Base-by-base conservation (phyloP, 2,888 invertebrate species). In the Leucophora obtusa region DNA sequence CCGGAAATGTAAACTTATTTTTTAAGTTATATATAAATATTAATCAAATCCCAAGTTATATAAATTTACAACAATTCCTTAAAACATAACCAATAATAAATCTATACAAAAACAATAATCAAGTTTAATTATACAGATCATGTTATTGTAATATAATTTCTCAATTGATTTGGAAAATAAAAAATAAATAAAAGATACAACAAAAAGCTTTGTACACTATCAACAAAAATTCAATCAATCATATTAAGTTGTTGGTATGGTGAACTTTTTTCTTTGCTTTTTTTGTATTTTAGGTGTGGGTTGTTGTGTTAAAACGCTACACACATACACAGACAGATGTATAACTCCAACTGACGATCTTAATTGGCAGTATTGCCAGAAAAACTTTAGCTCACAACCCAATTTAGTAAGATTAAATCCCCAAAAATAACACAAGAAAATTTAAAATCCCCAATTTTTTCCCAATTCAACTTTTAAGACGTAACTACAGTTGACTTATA, bases 161-260 rank as follows among this genome's bases (percentile, higher is more conserved):
- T 59, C 66, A 68, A 75, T 70, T 70, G 70, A 51, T 50, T 70
- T 51, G 51, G 6, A 38, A 38, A 38, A 11, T 14, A n/a, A 38
- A 53, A 66, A 18, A 35, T 43, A 33, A 33, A 50, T 18, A 14
- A 14, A 15, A 33, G 35, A 65, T 3, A 59, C 15, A 56, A 56
- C 8, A 56, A 56, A 69, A 77, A 56, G 28, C 11, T 65, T 17
- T 24, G 35, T 72, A 54, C 84, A 84, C 87, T 88, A 87, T 87
- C 87, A 87, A 86, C 84, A 82, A 83, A 87, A 86, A 84, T 86
- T 86, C 87, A 87, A 87, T 87, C 88, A 88, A 87, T 87, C 87
- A 88, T 87, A 82, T 83, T 78, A 84, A 60, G 60, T 75, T 70
- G 60, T 75, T 68, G 17, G 54, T 56, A 47, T 60, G 43, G 38